Conservation (phyloP, 2,113 vertebrate genomes). For the Hippocampus guttulatus region DNA sequence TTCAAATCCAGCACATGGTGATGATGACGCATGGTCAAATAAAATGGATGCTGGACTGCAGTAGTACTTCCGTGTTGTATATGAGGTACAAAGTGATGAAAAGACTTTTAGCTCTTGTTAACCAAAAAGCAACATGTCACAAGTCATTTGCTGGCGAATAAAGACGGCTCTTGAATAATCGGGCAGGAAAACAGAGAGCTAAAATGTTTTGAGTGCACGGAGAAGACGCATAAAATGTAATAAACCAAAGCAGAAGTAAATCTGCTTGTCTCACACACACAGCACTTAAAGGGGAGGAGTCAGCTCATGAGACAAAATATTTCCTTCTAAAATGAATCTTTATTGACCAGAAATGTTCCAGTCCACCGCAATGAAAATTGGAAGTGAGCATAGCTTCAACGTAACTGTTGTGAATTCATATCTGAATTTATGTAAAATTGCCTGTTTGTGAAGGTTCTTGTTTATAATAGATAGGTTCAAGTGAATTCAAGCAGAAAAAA, state of each 20-base stretch:
- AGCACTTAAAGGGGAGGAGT: not conserved
- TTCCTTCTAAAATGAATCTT: not conserved
- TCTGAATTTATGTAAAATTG: not conserved
- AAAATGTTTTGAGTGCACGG: conserved; percentile 4
- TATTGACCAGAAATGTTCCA: not conserved
- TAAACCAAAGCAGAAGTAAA: not conserved
- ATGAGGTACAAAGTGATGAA: conserved; percentile 25
- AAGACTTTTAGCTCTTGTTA: conserved; percentile 22
- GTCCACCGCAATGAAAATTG: not conserved
- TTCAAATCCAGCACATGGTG: not conserved
- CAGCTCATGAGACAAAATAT: conserved; percentile 1
- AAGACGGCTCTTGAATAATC: conserved; percentile 2
- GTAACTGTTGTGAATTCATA: not conserved
- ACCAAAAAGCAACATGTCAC: conserved; percentile 16
- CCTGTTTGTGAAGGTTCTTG: not conserved
- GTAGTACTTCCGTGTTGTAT: not conserved
- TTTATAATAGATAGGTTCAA: not conserved
- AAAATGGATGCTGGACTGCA: not conserved
- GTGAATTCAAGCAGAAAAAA: conserved; percentile 6
- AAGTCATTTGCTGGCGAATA: conserved; percentile 1
- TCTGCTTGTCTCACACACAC: not conserved
- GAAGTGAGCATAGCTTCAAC: not conserved
- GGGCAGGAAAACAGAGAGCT: conserved; percentile 17
- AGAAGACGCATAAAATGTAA: not conserved
- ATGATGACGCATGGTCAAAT: not conserved